Evolutionary conservation across 1,140 invertebrate species (phyloP).

Genomic region (Drosophila seguyi): DNA sequence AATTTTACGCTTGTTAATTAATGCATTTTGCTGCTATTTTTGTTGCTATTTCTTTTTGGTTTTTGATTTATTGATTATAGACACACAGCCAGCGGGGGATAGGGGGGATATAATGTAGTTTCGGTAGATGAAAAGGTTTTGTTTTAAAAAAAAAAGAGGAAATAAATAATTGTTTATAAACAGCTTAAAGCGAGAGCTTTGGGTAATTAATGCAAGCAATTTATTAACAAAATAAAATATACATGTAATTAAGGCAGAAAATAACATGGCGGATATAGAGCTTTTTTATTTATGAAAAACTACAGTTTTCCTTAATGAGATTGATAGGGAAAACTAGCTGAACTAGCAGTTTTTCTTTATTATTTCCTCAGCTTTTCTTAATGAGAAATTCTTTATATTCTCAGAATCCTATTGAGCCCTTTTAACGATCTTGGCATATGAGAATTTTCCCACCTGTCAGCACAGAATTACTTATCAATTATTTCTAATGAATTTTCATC

Average conservation of each 20-base stretch:
- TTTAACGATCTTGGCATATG: slow-evolving; percentile 17
- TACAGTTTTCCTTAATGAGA: slow-evolving; percentile 1
- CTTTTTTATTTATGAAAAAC: not conserved
- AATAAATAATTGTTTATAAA: slow-evolving; percentile 39
- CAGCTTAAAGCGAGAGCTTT: slow-evolving; percentile 8
- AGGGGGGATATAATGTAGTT: no score
- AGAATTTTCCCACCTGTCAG: slow-evolving; percentile 26
- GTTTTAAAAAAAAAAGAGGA: slow-evolving; percentile 31
- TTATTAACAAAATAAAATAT: slow-evolving; percentile 21
- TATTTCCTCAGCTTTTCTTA: not conserved
- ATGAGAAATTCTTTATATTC: not conserved
- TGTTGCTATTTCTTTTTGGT: slow-evolving; percentile 8
- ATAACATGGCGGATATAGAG: not conserved
- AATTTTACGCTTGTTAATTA: slow-evolving; percentile 78
- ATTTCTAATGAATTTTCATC: slow-evolving; percentile 36
- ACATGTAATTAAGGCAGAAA: slow-evolving; percentile 13
- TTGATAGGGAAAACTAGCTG: not conserved
- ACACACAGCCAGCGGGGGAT: not conserved
- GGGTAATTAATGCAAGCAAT: slow-evolving; percentile 11
- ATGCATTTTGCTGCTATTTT: slow-evolving; percentile 41
- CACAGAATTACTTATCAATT: slow-evolving; percentile 30
- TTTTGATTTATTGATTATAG: slow-evolving; percentile 49
- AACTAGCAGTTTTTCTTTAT: not conserved
- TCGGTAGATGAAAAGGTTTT: slow-evolving; percentile 28
- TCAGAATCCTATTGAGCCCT: not conserved